phyloP scores from a whole-genome alignment of 2,113 vertebrate genomes.

The Octodon degus region DNA sequence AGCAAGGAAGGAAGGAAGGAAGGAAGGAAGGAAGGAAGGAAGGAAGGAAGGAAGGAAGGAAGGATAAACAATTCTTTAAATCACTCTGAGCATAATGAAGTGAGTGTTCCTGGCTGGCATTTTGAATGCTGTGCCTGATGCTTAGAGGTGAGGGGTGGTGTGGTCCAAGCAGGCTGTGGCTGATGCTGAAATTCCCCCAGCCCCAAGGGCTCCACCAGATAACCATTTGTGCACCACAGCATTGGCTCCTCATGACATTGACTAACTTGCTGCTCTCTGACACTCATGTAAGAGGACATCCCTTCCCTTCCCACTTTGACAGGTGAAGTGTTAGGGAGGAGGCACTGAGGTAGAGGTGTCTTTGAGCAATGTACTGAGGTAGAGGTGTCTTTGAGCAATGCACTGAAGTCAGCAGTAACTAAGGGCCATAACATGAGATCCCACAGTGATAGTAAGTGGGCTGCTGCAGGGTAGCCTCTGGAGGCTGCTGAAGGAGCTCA shows the following conservation, averaged over 20 bases:
- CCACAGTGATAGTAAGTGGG: background rate
- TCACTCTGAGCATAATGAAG: background rate
- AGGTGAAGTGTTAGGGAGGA: background rate
- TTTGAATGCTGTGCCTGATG: background rate
- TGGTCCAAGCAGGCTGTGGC: background rate
- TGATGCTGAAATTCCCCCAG: too few relatives aligned
- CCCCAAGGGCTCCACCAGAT: background rate
- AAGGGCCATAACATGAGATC: background rate
- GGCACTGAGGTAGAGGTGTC: background rate
- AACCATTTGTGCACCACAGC: background rate
- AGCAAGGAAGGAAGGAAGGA: too few relatives aligned
- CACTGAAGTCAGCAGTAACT: background rate
- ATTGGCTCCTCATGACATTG: background rate
- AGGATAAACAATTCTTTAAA: background rate
- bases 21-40: too few relatives aligned
- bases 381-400: background rate
- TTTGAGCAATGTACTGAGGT: background rate
- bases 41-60: too few relatives aligned
- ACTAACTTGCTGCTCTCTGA: background rate
- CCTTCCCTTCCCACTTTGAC: background rate
- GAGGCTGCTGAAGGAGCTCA: background rate
- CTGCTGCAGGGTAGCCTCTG: background rate
- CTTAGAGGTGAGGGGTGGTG: background rate
- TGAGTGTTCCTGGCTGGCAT: background rate
- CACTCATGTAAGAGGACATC: background rate